Evolutionary conservation across 2,888 invertebrate genomes (phyloP).

Genomic region (Clitarchus hookeri): DNA sequence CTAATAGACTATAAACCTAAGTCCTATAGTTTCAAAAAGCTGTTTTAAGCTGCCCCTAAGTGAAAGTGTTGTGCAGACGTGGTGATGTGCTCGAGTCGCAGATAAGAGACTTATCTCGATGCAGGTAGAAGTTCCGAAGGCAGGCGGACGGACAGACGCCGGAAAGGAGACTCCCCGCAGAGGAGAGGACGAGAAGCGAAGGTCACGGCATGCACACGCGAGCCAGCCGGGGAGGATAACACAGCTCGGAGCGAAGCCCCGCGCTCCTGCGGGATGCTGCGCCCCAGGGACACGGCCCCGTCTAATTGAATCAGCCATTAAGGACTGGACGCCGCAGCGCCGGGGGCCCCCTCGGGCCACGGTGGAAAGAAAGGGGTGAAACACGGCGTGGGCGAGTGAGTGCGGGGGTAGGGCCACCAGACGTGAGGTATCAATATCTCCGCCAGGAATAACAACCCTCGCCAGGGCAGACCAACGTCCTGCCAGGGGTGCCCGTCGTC

Average conservation of each 20-base stretch:
- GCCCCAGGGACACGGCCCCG: conserved; percentile 9
- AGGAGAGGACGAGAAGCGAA: too few relatives aligned
- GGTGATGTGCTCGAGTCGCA: too few relatives aligned
- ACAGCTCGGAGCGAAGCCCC: not conserved
- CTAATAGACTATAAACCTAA: too few relatives aligned
- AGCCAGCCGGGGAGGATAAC: not conserved
- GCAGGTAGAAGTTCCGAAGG: too few relatives aligned
- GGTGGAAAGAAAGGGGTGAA: conserved; percentile 23
- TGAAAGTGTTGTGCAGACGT: too few relatives aligned
- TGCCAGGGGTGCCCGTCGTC: not conserved
- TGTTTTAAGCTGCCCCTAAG: too few relatives aligned
- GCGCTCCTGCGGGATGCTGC: not conserved
- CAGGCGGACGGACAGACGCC: too few relatives aligned
- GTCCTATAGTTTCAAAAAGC: too few relatives aligned
- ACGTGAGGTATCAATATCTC: conserved; percentile 23
- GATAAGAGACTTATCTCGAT: too few relatives aligned
- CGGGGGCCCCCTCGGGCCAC: not conserved
- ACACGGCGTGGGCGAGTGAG: not conserved
- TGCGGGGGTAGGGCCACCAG: not conserved
- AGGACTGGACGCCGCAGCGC: not conserved
- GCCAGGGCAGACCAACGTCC: not conserved
- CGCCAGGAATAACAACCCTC: conserved; percentile 22
- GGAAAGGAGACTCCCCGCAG: too few relatives aligned
- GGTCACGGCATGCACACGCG: too few relatives aligned
- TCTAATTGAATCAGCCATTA: conserved; percentile 32